A percentile compares a stretch with the other conserved stretches of the same genome.
These are phyloP conservation scores for Cataglyphis livida DNA, from an alignment of 2,888 invertebrate species.

Conservation along the genomic window DNA sequence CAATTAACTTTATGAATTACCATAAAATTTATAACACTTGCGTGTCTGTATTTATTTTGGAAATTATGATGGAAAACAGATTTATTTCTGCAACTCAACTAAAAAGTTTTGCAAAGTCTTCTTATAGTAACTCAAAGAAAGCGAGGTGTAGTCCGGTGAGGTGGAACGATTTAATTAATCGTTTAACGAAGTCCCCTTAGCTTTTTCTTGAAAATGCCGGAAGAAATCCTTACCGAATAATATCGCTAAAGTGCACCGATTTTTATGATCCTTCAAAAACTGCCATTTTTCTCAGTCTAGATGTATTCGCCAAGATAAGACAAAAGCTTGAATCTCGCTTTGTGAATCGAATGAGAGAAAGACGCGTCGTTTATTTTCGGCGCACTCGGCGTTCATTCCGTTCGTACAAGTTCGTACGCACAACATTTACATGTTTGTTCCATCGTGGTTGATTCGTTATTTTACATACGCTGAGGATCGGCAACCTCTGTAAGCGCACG, in stretches of 20 bases:
- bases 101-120: constrained; percentile 10
- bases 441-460: constrained; percentile 14
- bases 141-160: constrained; percentile 32
- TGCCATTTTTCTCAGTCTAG: constrained; percentile 4
- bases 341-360: constrained; percentile 21
- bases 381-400: constrained; percentile 55
- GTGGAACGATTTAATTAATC: constrained; percentile 57
- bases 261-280: constrained; percentile 29
- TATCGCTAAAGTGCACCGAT: not conserved
- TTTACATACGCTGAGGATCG: constrained; percentile 60
- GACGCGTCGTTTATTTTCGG: constrained; percentile 65
- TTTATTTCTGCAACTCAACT: not conserved
- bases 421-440: constrained; percentile 57
- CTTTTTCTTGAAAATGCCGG: not conserved
- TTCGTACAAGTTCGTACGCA: constrained; percentile 54
- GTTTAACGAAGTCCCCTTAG: constrained; percentile 38
- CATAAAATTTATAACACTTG: not conserved
- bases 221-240: constrained; percentile 28
- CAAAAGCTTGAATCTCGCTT: constrained; percentile 26
- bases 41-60: not conserved
- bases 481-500: constrained; percentile 66
- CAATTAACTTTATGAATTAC: not conserved
- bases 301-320: constrained; percentile 41
- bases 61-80: not conserved
- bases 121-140: constrained; percentile 10